Evolutionary conservation across 2,797 vertebrate genomes (phyloP), one percentile per base, ranked within the genome.

Genomic region (Prionace glauca): DNA sequence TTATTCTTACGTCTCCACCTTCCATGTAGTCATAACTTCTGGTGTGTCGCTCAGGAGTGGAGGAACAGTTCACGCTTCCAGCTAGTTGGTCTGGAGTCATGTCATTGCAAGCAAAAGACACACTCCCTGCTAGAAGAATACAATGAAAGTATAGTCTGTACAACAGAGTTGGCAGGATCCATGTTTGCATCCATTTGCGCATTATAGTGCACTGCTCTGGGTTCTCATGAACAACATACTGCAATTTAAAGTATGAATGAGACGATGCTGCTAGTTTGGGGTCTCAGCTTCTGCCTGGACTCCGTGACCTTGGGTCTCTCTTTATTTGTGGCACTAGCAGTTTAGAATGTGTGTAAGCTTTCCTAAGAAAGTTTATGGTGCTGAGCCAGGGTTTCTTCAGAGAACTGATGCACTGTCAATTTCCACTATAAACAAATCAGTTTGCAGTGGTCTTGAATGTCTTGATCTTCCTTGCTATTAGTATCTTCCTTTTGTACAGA

Each of bases 11-110:
- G 97, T 99, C 99, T 96, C 99, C 99, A 96, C 99, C 99, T 97
- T 99, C 99, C 99, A 99, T 99, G 98, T 99, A 99, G 98, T 99
- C 99, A 96, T 99, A 99, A 97, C 99, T 99, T 97, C 99, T 99
- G 96, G 98, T 99, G 96, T 99, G 98, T 96, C 99, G 98, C 97
- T 99, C 99, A 2, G 99, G 99, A 97, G 98, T 99, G 97, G 99
- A 29, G 69, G 93, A 98, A 97, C 99, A 99, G 98, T 99, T 99
- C 97, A 98, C 98, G 97, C 98, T 98, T 97, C 98, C 98, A 96
- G 98, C 98, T 97, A 98, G 98, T 98, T 99, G 99, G 97, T 99
- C 98, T 96, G 98, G 98, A 96, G 98, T 98, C 98, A 98, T 98
- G 98, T 99, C 98, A 98, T 98, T 98, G 98, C 98, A 98, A 98